phyloP scores from a whole-genome alignment of 1,140 invertebrate genomes.

The Aphis craccivora region DNA sequence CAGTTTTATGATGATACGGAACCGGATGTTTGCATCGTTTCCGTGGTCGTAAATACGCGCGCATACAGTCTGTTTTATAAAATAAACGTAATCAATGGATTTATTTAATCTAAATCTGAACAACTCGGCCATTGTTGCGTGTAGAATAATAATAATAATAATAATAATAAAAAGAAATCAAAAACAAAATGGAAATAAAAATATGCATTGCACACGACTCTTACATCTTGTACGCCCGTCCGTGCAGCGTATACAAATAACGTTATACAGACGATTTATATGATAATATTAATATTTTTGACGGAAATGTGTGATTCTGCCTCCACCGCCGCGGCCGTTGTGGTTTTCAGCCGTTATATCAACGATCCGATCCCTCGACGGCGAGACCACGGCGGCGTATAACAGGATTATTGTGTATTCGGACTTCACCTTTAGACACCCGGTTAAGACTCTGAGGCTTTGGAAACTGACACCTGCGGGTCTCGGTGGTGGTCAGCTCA shows the following conservation, averaged over 20 bases:
- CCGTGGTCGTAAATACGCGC: constrained; percentile 27
- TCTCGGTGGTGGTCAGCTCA: constrained; percentile 21
- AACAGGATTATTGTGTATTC: constrained; percentile 35
- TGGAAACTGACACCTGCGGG: not conserved
- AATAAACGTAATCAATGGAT: constrained; percentile 55
- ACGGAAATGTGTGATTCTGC: not conserved
- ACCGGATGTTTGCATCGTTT: constrained; percentile 55
- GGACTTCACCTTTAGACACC: constrained; percentile 33
- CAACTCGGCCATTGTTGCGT: constrained; percentile 39
- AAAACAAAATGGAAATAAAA: constrained; percentile 22
- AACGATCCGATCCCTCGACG: not conserved
- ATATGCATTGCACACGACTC: not conserved
- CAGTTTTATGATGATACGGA: constrained; percentile 52
- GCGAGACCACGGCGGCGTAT: not conserved
- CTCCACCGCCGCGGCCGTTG: not conserved
- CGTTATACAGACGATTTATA: not conserved
- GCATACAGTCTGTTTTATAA: constrained; percentile 12
- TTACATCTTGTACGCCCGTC: not conserved
- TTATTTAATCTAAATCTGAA: constrained; percentile 52
- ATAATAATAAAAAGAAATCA: not conserved
- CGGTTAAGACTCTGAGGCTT: constrained; percentile 51
- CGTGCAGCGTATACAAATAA: not conserved
- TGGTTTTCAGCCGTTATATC: constrained; percentile 1
- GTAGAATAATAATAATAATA: not conserved
- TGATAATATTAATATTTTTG: not conserved